Evolutionary conservation across 2,888 invertebrate species (phyloP).

Genomic region (Hypolimnas misippus): DNA sequence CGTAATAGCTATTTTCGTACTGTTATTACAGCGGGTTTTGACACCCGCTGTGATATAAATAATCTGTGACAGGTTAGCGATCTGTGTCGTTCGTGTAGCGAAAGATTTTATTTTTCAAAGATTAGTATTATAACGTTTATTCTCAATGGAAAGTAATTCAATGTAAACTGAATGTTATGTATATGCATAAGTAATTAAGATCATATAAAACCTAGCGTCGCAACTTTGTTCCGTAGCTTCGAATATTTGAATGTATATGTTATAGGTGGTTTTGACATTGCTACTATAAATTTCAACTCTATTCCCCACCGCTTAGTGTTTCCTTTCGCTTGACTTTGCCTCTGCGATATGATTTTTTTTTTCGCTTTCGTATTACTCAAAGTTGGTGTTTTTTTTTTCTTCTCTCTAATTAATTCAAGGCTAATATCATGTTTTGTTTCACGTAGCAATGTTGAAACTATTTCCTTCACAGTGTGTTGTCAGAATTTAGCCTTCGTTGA

Average conservation of each 20-base stretch:
- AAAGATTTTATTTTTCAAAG: constrained; percentile 37
- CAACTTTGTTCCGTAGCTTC: constrained; percentile 72
- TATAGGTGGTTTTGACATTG: constrained; percentile 77
- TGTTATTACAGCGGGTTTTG: not conserved
- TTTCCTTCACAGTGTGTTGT: constrained; percentile 62
- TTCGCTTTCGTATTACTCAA: constrained; percentile 68
- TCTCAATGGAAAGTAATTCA: constrained; percentile 58
- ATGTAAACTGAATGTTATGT: constrained; percentile 83
- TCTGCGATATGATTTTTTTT: constrained; percentile 49
- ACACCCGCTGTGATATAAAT: constrained; percentile 17
- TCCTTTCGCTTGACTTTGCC: constrained; percentile 39
- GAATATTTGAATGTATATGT: too few relatives aligned
- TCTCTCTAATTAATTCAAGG: constrained; percentile 18
- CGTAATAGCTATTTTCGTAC: constrained; percentile 24
- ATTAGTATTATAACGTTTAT: constrained; percentile 47
- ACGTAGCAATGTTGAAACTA: constrained; percentile 81
- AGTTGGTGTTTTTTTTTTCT: constrained; percentile 67
- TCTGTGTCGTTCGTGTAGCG: constrained; percentile 33
- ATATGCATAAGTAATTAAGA: constrained; percentile 74
- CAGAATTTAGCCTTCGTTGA: constrained; percentile 51
- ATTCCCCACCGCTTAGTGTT: constrained; percentile 42
- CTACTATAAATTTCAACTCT: constrained; percentile 55
- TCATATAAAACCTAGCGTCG: constrained; percentile 66
- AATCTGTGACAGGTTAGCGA: constrained; percentile 34
- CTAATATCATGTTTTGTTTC: constrained; percentile 38